Base-by-base conservation (phyloP, 2,797 vertebrate genomes). In the Sparus aurata region DNA sequence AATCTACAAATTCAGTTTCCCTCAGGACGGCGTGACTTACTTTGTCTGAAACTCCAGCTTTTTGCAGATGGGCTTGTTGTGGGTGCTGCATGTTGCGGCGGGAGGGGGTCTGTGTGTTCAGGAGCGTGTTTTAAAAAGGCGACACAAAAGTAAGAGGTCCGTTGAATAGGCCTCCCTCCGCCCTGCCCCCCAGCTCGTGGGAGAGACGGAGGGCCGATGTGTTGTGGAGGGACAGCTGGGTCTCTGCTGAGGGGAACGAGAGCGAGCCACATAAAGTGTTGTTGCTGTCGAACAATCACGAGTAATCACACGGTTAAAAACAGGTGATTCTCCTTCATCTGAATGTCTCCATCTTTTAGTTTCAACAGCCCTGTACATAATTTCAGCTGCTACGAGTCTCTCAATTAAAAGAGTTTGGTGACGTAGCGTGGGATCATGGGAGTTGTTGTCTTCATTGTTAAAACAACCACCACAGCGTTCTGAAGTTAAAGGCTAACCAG, bases 121-220 rank as follows among this genome's bases (percentile, higher is more conserved):
- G 5, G 22, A 50, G 38, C 12, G 46, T 54, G 45, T 65, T 80
- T 53, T 69, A 55, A 80, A 74, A 67, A 76, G 72, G 72, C 17
- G 0, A 78, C 75, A 84, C 80, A 91, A 87, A 89, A 84, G 74
- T 80, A 82, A 76, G 61, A 71, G 69, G 67, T 75, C 11, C 15
- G 4, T 9, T 87, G 75, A 89, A 89, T 71, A 62, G 80, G 91
- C 90, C 90, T 90, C 87, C 91, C 91, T 93, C 92, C 90, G 54
- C 79, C 75, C 73, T 67, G 22, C 55, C 78, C 57, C 84, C 73
- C 63, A 75, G 58, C 22, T 57, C 46, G 70, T 23, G 57, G 73
- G 67, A 75, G 79, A 72, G 73, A 76, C 43, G 82, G 50, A 77
- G 55, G 75, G 79, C 13, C 4, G 47, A 34, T 34, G 66, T 57